phyloP scores from a whole-genome alignment of 2,113 vertebrate genomes.

The Martes martes region DNA sequence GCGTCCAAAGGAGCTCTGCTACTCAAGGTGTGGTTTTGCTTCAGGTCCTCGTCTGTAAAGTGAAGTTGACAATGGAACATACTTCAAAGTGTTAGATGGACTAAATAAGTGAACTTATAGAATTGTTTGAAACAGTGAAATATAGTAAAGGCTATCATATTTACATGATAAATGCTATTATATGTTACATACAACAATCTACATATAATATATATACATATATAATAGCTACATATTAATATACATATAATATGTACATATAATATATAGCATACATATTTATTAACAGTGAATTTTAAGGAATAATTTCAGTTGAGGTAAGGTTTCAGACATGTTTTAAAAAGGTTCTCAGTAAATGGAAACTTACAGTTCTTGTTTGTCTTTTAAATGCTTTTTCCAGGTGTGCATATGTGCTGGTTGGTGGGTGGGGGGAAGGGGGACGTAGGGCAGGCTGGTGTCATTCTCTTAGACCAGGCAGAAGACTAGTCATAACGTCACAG shows the following conservation, averaged over 20 bases:
- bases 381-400: background rate
- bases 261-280: background rate
- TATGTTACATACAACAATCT: background rate
- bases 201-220: background rate
- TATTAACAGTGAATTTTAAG: background rate
- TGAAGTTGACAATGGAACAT: background rate
- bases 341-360: background rate
- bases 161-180: background rate
- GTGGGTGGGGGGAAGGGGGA: too few relatives aligned
- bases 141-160: background rate
- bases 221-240: too few relatives aligned
- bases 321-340: background rate
- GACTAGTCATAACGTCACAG: background rate
- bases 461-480: background rate
- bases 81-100: background rate
- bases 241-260: background rate
- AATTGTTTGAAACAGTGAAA: background rate
- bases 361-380: background rate
- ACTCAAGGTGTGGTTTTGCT: background rate
- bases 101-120: background rate
- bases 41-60: background rate
- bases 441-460: fast-evolving
- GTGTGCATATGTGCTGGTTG: background rate
- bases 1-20: background rate
- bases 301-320: background rate